Evolutionary conservation across 1,140 invertebrate species (phyloP), one percentile per base, ranked within the genome.

Genomic region (Caenorhabditis inopinata): DNA sequence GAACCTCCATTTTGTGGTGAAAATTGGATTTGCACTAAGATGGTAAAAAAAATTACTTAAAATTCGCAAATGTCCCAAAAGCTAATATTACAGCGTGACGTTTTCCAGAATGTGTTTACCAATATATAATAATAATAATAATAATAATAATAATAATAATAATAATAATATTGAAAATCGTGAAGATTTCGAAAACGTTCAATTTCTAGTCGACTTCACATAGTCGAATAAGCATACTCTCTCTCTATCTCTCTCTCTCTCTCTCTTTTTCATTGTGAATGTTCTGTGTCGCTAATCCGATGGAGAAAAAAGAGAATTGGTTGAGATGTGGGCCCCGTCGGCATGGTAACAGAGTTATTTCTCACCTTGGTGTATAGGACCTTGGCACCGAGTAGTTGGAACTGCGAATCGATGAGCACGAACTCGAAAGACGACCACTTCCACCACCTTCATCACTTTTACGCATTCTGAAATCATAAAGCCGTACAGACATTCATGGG

Each of bases 281-380:
- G 35, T 42, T 42, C 58, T 35, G 27, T 32, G 53, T 32, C 11
- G 58, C 32, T 68, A 68, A 68, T 68, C 58, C 58, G 58, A 68
- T 21, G 58, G 32, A 16, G 25, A 25, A 38, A 58, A 21, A 21
- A 18, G 32, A 2, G 58, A 68, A 58, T 58, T 51, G 48, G 11
- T 51, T 23, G 11, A 51, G 6, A 5, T 18, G 3, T 47, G 3
- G 6, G 18, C 48, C 18, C 11, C 27, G 58, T 68, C n/a, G 58
- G 58, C 58, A 68, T 68, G 58, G 58, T 38, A 68, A 68, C 58
- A 29, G 32, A 68, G 51, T 32, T 12, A 16, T 5, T 68, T 68
- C 58, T 68, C 32, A 68, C 58, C 58, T 68, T 68, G 58, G 58
- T n/a, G 58, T 68, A 38, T 68, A 68, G 58, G 58, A 68, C 38